Conservation (phyloP, 2,888 invertebrate genomes). For the Neria commutata region DNA sequence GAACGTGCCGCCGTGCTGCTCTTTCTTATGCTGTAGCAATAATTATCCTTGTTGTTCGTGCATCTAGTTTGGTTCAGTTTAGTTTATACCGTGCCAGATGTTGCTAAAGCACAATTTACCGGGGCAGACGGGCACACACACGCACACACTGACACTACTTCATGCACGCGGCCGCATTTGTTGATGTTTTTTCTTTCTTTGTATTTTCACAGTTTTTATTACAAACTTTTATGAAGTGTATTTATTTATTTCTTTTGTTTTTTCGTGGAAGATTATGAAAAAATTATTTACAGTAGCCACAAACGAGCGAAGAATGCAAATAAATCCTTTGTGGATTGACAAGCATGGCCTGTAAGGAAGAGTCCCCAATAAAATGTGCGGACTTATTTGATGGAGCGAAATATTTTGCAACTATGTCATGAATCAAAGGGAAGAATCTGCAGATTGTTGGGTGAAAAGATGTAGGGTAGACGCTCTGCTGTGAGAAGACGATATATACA, state of each 20-base stretch:
- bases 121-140: neutral
- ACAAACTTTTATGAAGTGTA: slow-evolving; percentile 5
- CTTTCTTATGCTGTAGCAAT: slow-evolving; percentile 4
- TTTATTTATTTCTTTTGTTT: neutral
- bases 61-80: slow-evolving; percentile 4
- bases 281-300: no score
- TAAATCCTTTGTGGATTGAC: neutral
- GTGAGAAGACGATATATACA: no score
- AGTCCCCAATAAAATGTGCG: neutral
- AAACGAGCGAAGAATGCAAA: no score
- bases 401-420: no score
- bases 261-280: no score
- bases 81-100: slow-evolving; percentile 14
- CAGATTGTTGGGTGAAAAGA: no score
- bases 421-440: no score
- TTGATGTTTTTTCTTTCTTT: neutral
- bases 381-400: no score
- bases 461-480: no score
- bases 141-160: neutral
- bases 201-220: no score
- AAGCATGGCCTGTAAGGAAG: neutral
- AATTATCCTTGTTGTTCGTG: slow-evolving; percentile 4
- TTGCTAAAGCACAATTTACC: slow-evolving; percentile 8
- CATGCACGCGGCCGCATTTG: neutral
- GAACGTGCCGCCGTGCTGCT: no score